These are phyloP conservation scores for Corythaeola cristata DNA, from an alignment of 2,113 vertebrate genomes.

Conservation along the genomic window DNA sequence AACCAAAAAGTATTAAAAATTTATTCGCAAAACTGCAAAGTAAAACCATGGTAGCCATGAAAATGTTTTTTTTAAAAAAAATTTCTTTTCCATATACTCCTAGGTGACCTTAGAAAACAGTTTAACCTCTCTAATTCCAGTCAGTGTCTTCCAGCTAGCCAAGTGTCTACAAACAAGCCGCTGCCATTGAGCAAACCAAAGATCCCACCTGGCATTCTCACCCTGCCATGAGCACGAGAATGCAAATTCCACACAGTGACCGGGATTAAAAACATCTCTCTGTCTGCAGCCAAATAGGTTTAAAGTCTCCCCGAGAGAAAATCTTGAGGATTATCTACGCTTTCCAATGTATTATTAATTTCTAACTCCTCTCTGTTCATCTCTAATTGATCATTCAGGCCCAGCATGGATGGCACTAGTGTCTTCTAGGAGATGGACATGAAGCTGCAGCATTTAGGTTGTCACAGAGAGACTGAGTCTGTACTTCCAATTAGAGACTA, in stretches of 20 bases:
- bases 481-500: neutral
- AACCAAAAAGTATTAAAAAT: neutral
- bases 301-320: slow-evolving; percentile 32
- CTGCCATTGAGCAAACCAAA: neutral
- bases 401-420: neutral
- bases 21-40: neutral
- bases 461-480: neutral
- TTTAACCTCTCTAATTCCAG: neutral
- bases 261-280: slow-evolving; percentile 12
- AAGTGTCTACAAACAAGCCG: neutral
- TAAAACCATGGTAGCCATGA: neutral
- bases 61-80: neutral
- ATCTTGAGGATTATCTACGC: slow-evolving; percentile 36
- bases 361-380: neutral
- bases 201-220: neutral
- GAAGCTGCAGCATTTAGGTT: neutral
- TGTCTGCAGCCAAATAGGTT: slow-evolving; percentile 1
- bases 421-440: neutral
- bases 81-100: neutral
- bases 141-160: neutral
- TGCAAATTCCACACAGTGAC: neutral
- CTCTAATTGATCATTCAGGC: neutral
- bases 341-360: slow-evolving; percentile 28
- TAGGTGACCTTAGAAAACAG: neutral
- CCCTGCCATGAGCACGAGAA: neutral